Conservation (phyloP, 2,797 vertebrate genomes). For the Cichlasoma orientale region DNA sequence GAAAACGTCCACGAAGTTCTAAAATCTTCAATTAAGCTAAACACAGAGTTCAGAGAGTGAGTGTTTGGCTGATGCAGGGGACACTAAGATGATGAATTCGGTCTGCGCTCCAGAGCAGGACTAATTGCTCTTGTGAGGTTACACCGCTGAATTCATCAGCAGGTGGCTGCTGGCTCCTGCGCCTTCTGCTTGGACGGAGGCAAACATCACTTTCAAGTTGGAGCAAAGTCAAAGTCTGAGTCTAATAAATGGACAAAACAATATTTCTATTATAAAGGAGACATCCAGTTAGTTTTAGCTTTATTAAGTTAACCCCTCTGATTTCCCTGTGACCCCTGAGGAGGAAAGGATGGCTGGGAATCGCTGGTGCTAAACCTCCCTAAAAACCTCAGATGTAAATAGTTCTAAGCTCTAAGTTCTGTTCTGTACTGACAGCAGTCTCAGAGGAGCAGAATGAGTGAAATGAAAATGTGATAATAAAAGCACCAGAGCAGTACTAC, state of each 20-base stretch:
- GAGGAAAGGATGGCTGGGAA: not conserved
- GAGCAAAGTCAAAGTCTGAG: not conserved
- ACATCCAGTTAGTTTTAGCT: not conserved
- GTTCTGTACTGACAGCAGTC: too few relatives aligned
- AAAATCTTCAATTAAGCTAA: conserved; percentile 40
- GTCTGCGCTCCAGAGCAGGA: conserved; percentile 7
- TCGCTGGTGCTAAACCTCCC: not conserved
- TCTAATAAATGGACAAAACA: not conserved
- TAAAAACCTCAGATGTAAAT: not conserved
- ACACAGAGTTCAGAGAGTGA: conserved; percentile 34
- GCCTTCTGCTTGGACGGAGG: not conserved
- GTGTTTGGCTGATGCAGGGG: conserved; percentile 27
- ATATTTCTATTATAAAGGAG: not conserved
- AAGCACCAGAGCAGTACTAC: not conserved
- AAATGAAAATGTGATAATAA: not conserved
- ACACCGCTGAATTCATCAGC: not conserved
- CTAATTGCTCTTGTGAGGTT: not conserved
- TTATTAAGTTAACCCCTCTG: not conserved
- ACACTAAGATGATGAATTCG: conserved; percentile 26
- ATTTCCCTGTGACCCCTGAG: not conserved
- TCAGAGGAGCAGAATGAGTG: not conserved
- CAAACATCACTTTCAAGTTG: not conserved
- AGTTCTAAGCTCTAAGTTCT: not conserved
- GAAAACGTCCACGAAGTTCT: conserved; percentile 39
- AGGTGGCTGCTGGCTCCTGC: conserved; percentile 5